Base-by-base conservation (phyloP, 2,113 vertebrate genomes). In the Actinemys pallida region DNA sequence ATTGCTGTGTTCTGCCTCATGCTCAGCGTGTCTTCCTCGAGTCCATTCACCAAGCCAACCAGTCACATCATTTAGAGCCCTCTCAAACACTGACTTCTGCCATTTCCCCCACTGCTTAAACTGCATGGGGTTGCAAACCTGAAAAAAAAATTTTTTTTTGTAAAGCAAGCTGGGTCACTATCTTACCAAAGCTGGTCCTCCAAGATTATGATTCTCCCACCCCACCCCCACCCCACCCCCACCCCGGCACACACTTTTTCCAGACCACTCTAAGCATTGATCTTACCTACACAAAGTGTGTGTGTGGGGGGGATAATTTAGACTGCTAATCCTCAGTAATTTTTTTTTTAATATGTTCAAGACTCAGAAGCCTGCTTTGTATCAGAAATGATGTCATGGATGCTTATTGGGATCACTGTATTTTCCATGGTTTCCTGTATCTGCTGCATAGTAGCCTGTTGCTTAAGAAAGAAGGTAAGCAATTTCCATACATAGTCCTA, bases 391-490 rank as follows among this genome's bases (percentile, higher is more conserved):
- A 42, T 82, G 59, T 90, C 96, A 89, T 98, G 98, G 98, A 82
- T 98, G 87, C 96, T 97, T 50, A 93, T 95, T 72, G 90, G 98
- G 14, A 78, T 98, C 75, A 90, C 91, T 6, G 85, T 12, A 75
- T 92, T 97, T 91, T 84, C 80, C 76, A 92, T 96, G 56, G 90
- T 92, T 76, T 87, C 4, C 49, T 97, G 88, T 91, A 52, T 98
- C 47, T 97, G 91, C 87, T 98, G 90, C 69, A 22, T 89, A 19
- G 42, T 93, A 88, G 75, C 53, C 27, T 97, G 90, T 86, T 96
- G 93, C 95, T 62, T 98, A 91, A 97, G 92, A 91, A 98, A 92
- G 85, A 98, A 95, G 98, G 98, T 98, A 89, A 97, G 96, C 14
- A 69, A 78, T 42, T 59, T 19, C 39, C 12, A 39, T 88, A 50